These are phyloP conservation scores for Crotalus helleri DNA, from an alignment of 2,113 vertebrate genomes.

Conservation along the genomic window DNA sequence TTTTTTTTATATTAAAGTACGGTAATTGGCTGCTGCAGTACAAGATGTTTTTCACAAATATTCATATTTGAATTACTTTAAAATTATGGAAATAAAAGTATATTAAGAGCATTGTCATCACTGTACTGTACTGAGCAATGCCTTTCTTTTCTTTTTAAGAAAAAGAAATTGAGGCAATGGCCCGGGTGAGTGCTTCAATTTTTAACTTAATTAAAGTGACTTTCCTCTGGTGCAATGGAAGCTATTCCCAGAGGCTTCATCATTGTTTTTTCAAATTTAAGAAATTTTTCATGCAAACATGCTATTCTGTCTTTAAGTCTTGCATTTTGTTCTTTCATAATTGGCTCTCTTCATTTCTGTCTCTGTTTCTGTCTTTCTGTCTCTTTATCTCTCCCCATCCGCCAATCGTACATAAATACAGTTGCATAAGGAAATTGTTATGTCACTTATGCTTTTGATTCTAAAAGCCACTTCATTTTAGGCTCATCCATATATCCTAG, in stretches of 20 bases:
- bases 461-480: background rate
- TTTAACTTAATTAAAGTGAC: constrained; percentile 21
- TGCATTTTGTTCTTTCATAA: background rate
- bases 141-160: background rate
- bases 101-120: constrained; percentile 1
- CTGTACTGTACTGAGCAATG: background rate
- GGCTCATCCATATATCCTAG: background rate
- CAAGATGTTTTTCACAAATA: background rate
- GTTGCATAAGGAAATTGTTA: background rate
- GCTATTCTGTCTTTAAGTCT: background rate
- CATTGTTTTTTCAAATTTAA: constrained; percentile 6
- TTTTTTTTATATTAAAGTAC: background rate
- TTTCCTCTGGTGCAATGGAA: background rate
- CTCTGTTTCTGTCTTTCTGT: too few species aligned
- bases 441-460: background rate
- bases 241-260: constrained; percentile 6
- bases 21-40: background rate
- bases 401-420: background rate
- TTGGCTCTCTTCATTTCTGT: background rate
- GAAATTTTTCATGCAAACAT: background rate
- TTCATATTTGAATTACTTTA: constrained; percentile 5
- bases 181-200: constrained; percentile 7
- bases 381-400: too few species aligned
- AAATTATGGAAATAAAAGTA: constrained; percentile 16
- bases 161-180: background rate